These are phyloP conservation scores for Ptiloglossa arizonensis DNA, from an alignment of 1,140 invertebrate species.

Conservation along the genomic window DNA sequence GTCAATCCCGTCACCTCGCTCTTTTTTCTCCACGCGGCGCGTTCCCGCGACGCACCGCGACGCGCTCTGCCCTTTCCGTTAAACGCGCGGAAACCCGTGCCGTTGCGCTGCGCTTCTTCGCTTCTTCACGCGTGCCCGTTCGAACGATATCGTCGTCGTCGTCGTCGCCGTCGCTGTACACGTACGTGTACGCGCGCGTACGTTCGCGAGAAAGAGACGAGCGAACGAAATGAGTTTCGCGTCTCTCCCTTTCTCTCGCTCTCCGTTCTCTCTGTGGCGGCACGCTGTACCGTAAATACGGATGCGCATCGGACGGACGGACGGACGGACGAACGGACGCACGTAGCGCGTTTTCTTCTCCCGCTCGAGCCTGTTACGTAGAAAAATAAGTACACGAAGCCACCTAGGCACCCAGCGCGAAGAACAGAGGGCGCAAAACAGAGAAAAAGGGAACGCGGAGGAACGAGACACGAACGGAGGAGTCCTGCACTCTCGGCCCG, in stretches of 20 bases:
- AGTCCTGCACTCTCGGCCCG: constrained; percentile 60
- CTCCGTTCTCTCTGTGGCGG: background rate
- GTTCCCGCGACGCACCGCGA: no score
- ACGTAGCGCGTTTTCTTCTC: constrained; percentile 32
- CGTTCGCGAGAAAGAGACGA: background rate
- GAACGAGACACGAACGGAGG: constrained; percentile 16
- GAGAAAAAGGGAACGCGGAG: constrained; percentile 34
- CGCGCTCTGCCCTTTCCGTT: constrained; percentile 18
- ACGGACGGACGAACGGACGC: background rate
- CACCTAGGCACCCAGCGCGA: constrained; percentile 59
- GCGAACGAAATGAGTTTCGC: background rate
- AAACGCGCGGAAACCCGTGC: no score
- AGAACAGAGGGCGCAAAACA: constrained; percentile 22
- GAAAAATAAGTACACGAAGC: constrained; percentile 71
- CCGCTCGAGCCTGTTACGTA: constrained; percentile 60
- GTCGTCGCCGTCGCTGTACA: no score
- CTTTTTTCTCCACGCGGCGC: constrained; percentile 8
- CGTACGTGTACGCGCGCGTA: constrained; percentile 1
- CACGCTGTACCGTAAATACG: constrained; percentile 26
- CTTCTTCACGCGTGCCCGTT: background rate
- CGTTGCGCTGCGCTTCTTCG: background rate
- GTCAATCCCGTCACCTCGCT: constrained; percentile 23
- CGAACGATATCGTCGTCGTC: no score
- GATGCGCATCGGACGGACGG: constrained; percentile 18
- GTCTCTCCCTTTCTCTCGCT: background rate